A percentile compares a stretch with the other conserved stretches of the same genome.
phyloP scores from a whole-genome alignment of 23 tunicate species.

The Ascidia mentula region DNA sequence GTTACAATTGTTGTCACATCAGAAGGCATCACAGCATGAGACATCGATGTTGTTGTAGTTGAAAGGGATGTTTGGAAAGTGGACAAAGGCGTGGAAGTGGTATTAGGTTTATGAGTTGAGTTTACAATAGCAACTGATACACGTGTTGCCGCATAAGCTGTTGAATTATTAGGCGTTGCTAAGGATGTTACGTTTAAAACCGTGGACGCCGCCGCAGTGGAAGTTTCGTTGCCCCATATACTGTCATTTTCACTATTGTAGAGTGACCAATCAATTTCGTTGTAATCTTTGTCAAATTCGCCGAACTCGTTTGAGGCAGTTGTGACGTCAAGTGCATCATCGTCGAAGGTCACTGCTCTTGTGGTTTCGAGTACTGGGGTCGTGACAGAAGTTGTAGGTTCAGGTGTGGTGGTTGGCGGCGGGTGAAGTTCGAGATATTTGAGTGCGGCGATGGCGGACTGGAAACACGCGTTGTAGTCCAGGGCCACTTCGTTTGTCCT shows the following conservation, averaged over 20 bases:
- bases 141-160: neutral
- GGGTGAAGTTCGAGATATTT: constrained; percentile 65
- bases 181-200: neutral
- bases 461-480: constrained; percentile 93
- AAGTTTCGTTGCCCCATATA: neutral
- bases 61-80: constrained; percentile 1
- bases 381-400: constrained; percentile 28
- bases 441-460: constrained; percentile 82
- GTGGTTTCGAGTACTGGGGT: constrained; percentile 32
- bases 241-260: no score
- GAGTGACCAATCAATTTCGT: neutral
- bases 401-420: constrained; percentile 47
- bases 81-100: neutral
- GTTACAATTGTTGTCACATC: constrained; percentile 9
- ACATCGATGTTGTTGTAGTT: neutral
- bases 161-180: neutral
- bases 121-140: neutral
- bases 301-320: neutral
- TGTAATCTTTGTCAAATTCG: neutral
- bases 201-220: neutral
- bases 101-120: neutral
- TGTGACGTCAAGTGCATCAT: neutral
- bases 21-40: neutral
- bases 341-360: no score
- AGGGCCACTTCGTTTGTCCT: constrained; percentile 70